Evolutionary conservation across 1,140 invertebrate genomes (phyloP).

Genomic region (Papilio polyxenes): DNA sequence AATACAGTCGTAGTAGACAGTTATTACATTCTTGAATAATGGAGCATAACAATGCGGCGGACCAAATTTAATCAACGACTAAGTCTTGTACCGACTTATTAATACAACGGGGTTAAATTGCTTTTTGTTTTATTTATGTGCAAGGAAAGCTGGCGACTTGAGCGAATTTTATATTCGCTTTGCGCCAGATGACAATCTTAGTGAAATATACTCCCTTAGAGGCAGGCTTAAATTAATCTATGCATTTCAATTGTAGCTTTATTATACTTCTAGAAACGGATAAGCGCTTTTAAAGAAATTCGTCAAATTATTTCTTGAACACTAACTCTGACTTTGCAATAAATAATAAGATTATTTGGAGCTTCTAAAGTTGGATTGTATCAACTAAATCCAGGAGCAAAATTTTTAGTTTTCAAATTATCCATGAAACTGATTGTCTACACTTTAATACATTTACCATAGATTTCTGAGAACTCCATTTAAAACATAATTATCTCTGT

Average conservation of each 20-base stretch:
- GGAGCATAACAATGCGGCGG: conserved; percentile 53
- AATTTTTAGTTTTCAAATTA: too few relatives aligned
- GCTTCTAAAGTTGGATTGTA: background rate
- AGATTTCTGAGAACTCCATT: too few relatives aligned
- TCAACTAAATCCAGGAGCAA: too few relatives aligned
- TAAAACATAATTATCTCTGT: too few relatives aligned
- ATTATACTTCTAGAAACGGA: conserved; percentile 6
- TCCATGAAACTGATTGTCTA: too few relatives aligned
- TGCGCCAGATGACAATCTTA: conserved; percentile 13
- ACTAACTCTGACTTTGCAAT: background rate
- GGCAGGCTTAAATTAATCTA: conserved; percentile 9
- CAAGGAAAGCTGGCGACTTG: conserved; percentile 25
- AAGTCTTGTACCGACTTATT: conserved; percentile 48
- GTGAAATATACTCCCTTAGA: background rate
- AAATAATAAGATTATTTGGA: background rate
- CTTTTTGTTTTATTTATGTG: conserved; percentile 48
- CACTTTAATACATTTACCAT: too few relatives aligned
- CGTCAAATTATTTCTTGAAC: background rate
- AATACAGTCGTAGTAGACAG: conserved; percentile 54
- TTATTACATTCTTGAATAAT: conserved; percentile 70
- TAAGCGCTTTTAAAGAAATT: background rate
- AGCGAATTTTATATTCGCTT: conserved; percentile 19
- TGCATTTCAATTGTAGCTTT: conserved; percentile 7
- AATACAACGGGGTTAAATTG: conserved; percentile 51
- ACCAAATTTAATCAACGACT: conserved; percentile 62